phyloP scores from a whole-genome alignment of 2,888 invertebrate species.

The Bembecia ichneumoniformis region DNA sequence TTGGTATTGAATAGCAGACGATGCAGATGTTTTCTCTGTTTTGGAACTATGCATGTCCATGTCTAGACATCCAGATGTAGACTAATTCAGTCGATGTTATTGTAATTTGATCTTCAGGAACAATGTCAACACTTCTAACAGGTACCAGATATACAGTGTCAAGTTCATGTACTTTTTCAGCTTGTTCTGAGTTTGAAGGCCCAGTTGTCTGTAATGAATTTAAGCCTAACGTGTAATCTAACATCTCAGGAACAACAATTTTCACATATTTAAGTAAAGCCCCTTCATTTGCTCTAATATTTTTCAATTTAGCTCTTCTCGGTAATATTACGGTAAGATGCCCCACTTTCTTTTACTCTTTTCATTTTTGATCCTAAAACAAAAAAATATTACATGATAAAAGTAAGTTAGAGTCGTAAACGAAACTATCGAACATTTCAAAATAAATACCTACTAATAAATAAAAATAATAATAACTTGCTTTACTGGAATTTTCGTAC shows the following conservation, averaged over 20 bases:
- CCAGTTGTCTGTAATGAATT: background rate
- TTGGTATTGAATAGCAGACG: conserved; percentile 2
- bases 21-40: background rate
- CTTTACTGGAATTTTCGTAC: background rate
- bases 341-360: conserved; percentile 1
- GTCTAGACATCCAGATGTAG: background rate
- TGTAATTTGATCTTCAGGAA: conserved; percentile 1
- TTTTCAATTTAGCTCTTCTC: too few relatives aligned
- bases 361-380: background rate
- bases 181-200: background rate
- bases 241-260: conserved; percentile 1
- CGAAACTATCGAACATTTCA: background rate
- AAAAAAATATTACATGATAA: background rate
- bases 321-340: conserved; percentile 5
- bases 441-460: background rate
- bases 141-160: background rate
- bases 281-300: conserved; percentile 2
- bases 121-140: background rate
- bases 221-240: background rate
- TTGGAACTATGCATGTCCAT: background rate
- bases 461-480: background rate
- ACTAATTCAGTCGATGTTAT: conserved; percentile 1
- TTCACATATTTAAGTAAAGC: conserved; percentile 2
- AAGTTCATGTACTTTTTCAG: conserved; percentile 1
- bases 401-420: background rate